A percentile compares a stretch with the other conserved stretches of the same genome.
Evolutionary conservation across 2,113 vertebrate genomes (phyloP).

Genomic region (Syrmaticus mikado): DNA sequence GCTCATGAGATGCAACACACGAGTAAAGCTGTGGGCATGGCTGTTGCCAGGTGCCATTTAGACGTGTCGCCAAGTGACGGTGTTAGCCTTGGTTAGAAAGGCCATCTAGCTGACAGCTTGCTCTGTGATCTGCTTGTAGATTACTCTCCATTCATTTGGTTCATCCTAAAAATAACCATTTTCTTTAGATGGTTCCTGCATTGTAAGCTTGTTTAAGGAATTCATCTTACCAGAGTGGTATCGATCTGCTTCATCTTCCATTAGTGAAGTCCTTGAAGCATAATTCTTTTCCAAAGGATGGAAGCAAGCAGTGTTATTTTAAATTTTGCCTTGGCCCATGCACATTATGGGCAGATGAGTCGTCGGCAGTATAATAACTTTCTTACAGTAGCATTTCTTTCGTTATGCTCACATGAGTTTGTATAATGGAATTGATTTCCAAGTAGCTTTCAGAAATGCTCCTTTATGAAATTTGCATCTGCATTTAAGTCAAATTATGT

Average conservation of each 20-base stretch:
- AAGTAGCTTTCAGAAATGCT: neutral
- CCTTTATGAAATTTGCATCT: neutral
- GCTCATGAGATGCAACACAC: fast-evolving
- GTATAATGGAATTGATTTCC: conserved; percentile 29
- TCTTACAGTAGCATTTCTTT: conserved; percentile 49
- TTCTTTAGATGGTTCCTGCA: neutral
- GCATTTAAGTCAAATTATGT: neutral
- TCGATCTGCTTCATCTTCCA: neutral
- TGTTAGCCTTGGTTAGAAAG: neutral
- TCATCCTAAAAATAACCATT: neutral
- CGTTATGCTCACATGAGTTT: conserved; percentile 32
- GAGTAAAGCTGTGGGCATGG: neutral
- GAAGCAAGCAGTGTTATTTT: neutral
- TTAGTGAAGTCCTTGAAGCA: neutral
- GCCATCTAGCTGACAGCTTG: neutral
- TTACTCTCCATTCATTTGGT: neutral
- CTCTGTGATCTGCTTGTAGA: neutral
- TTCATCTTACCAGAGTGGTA: neutral
- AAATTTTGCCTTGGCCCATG: neutral
- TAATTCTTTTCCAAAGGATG: neutral
- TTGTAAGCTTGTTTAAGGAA: neutral
- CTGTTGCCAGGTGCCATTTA: neutral
- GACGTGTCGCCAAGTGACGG: neutral
- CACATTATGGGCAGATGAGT: neutral
- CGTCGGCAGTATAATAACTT: neutral